Percentiles rank a stretch among this genome's conserved stretches.
Evolutionary conservation across 2,888 invertebrate genomes (phyloP).

Genomic region (Periphyllus acericola): DNA sequence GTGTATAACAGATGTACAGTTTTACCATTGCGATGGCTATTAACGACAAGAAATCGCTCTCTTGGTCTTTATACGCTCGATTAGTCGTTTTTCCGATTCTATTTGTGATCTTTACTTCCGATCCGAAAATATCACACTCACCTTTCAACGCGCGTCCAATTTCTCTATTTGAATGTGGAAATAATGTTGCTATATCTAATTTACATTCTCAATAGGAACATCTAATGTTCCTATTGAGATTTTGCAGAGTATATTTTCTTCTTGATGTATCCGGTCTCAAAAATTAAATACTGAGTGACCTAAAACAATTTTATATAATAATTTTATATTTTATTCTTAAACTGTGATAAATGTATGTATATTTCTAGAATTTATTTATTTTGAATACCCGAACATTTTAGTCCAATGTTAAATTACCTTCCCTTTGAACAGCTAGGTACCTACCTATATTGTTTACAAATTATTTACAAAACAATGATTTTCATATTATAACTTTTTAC

Average conservation of each 20-base stretch:
- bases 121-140: neutral
- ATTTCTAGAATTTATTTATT: neutral
- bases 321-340: too few species aligned
- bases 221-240: neutral
- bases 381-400: too few species aligned
- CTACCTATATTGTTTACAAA: too few species aligned
- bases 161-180: neutral
- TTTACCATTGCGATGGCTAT: neutral
- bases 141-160: neutral
- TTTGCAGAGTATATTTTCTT: neutral
- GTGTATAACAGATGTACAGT: neutral
- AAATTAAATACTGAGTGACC: neutral
- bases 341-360: neutral
- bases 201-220: neutral
- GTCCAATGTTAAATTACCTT: too few species aligned
- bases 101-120: constrained; percentile 17
- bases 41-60: neutral
- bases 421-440: too few species aligned
- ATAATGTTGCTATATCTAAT: neutral
- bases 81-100: constrained; percentile 13
- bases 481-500: too few species aligned
- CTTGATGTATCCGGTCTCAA: neutral
- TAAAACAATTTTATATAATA: neutral
- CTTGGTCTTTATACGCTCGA: neutral
- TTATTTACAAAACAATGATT: too few species aligned